Percentiles rank a stretch among this genome's conserved stretches.
phyloP scores from a whole-genome alignment of 2,888 invertebrate species.

The Sthenelais limicola region DNA sequence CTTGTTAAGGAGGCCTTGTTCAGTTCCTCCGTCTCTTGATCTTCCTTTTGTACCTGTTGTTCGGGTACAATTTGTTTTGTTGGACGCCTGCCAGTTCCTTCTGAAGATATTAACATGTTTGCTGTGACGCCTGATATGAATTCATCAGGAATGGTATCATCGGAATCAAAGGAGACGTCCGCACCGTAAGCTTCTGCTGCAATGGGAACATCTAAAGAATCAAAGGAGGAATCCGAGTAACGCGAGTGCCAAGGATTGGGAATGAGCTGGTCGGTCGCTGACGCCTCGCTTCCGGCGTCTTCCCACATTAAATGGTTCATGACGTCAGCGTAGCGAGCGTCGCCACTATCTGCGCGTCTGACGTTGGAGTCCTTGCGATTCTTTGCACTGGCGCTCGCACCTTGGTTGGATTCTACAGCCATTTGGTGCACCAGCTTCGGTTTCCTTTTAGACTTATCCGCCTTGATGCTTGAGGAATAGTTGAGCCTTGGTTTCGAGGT shows the following conservation, averaged over 20 bases:
- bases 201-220: background rate
- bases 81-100: too few relatives aligned
- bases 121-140: too few relatives aligned
- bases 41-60: too few relatives aligned
- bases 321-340: conserved; percentile 3
- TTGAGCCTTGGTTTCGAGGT: too few relatives aligned
- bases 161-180: too few relatives aligned
- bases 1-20: too few relatives aligned
- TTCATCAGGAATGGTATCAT: too few relatives aligned
- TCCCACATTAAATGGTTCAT: conserved; percentile 13
- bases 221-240: conserved; percentile 10
- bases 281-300: background rate
- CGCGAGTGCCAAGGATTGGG: conserved; percentile 5
- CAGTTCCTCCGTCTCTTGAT: too few relatives aligned
- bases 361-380: background rate
- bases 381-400: background rate
- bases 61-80: too few relatives aligned
- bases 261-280: conserved; percentile 8
- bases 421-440: background rate
- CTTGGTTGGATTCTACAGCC: background rate
- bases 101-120: background rate
- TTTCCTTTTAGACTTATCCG: too few relatives aligned
- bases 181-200: too few relatives aligned
- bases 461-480: too few relatives aligned
- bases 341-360: background rate